Evolutionary conservation across 2,888 invertebrate species (phyloP).

Genomic region (Nephrotoma guestfalica): DNA sequence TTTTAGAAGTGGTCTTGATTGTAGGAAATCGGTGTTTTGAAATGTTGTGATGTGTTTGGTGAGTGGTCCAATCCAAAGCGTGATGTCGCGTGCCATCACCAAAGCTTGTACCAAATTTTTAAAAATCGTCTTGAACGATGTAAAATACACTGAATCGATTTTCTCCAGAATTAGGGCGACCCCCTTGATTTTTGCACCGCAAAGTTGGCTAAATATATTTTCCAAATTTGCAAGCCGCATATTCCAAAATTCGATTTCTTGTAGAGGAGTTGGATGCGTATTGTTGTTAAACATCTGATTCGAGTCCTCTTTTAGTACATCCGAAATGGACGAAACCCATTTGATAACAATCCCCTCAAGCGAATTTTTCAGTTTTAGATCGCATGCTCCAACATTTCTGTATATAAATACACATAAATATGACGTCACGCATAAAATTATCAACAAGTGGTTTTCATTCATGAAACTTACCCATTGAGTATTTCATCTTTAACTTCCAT

Average conservation of each 20-base stretch:
- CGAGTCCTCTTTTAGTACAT: slow-evolving; percentile 52
- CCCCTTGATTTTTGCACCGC: slow-evolving; percentile 66
- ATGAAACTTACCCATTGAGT: slow-evolving; percentile 19
- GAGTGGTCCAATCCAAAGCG: slow-evolving; percentile 63
- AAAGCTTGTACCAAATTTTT: slow-evolving; percentile 58
- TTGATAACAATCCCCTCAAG: slow-evolving; percentile 77
- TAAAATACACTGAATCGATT: slow-evolving; percentile 64
- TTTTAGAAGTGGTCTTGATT: slow-evolving; percentile 41
- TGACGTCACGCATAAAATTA: not conserved
- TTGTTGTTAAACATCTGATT: slow-evolving; percentile 49
- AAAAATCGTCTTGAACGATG: slow-evolving; percentile 61
- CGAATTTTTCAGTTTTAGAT: slow-evolving; percentile 59
- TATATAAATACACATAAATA: not conserved
- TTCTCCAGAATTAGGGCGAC: slow-evolving; percentile 68
- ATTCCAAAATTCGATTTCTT: slow-evolving; percentile 70
- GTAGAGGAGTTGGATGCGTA: slow-evolving; percentile 51
- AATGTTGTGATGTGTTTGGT: slow-evolving; percentile 52
- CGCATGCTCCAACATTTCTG: slow-evolving; percentile 39
- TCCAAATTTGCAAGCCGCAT: slow-evolving; percentile 65
- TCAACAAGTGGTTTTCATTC: not conserved
- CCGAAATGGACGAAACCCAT: slow-evolving; percentile 69
- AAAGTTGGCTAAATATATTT: slow-evolving; percentile 72
- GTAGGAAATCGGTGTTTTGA: slow-evolving; percentile 53
- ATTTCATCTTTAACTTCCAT: slow-evolving; percentile 41
- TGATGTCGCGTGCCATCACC: slow-evolving; percentile 73